Conservation (phyloP, 2,797 vertebrate species). For the Pseudomugil tenellus region DNA sequence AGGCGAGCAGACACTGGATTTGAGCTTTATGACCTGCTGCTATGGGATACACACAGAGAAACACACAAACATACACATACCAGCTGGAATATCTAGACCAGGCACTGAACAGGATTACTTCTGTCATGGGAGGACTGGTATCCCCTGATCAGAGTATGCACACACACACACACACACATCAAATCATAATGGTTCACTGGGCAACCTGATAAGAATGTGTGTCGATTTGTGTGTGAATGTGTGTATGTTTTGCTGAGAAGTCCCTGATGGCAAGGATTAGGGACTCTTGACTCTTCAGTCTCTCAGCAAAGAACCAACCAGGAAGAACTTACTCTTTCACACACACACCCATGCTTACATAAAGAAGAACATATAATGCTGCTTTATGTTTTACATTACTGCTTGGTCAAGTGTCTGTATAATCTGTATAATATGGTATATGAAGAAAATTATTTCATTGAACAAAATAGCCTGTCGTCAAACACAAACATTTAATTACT, state of each 20-base stretch:
- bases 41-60: conserved; percentile 56
- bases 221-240: conserved; percentile 34
- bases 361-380: conserved; percentile 13
- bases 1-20: conserved; percentile 57
- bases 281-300: conserved; percentile 72
- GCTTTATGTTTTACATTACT: conserved; percentile 48
- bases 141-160: conserved; percentile 69
- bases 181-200: conserved; percentile 70
- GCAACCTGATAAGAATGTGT: conserved; percentile 65
- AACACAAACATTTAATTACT: too few species aligned
- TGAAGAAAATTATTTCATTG: conserved; percentile 5
- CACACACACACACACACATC: conserved; percentile 23
- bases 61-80: conserved; percentile 48
- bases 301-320: conserved; percentile 61
- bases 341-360: conserved; percentile 2
- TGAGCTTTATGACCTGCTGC: conserved; percentile 62
- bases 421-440: conserved; percentile 12
- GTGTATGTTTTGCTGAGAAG: conserved; percentile 46
- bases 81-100: conserved; percentile 72
- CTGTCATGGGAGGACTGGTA: conserved; percentile 74
- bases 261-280: conserved; percentile 79
- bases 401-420: conserved; percentile 37
- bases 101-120: conserved; percentile 77
- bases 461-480: too few species aligned
- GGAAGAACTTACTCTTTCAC: conserved; percentile 42